A percentile compares a stretch with the other conserved stretches of the same genome.
phyloP scores from a whole-genome alignment of 1,140 invertebrate species.

The Diprion similis region DNA sequence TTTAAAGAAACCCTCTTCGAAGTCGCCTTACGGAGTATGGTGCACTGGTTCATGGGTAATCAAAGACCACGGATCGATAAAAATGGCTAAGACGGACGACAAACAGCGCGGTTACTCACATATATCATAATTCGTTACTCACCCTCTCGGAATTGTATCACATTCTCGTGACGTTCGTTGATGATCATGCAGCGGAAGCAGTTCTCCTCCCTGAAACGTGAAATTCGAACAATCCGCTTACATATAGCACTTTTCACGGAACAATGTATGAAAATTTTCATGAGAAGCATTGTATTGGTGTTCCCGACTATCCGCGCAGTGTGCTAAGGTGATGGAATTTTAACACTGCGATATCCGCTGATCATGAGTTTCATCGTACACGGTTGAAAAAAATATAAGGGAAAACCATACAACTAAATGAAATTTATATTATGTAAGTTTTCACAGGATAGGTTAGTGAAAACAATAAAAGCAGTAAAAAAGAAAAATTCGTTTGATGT shows the following conservation, averaged over 20 bases:
- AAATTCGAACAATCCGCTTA: conserved; percentile 12
- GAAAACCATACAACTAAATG: no score
- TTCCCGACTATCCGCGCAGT: neutral
- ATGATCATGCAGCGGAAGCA: conserved; percentile 71
- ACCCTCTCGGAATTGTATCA: conserved; percentile 75
- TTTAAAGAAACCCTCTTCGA: neutral
- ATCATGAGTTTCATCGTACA: no score
- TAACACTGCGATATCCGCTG: no score
- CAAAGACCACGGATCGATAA: no score
- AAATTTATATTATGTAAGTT: no score
- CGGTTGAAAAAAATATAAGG: no score
- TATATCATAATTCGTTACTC: conserved; percentile 39
- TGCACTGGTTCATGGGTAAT: no score
- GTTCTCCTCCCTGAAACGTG: conserved; percentile 47
- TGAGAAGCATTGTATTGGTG: neutral
- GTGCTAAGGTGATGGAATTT: no score
- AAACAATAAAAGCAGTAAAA: conserved; percentile 8
- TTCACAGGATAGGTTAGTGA: conserved; percentile 8
- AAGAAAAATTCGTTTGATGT: conserved; percentile 10
- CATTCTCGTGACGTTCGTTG: conserved; percentile 68
- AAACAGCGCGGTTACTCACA: no score
- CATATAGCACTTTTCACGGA: neutral
- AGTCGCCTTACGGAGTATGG: no score
- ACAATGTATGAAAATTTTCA: conserved; percentile 10
- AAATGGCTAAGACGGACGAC: no score